Conservation (phyloP, 1,140 invertebrate genomes). For the Yoshiicerus persimilis region DNA sequence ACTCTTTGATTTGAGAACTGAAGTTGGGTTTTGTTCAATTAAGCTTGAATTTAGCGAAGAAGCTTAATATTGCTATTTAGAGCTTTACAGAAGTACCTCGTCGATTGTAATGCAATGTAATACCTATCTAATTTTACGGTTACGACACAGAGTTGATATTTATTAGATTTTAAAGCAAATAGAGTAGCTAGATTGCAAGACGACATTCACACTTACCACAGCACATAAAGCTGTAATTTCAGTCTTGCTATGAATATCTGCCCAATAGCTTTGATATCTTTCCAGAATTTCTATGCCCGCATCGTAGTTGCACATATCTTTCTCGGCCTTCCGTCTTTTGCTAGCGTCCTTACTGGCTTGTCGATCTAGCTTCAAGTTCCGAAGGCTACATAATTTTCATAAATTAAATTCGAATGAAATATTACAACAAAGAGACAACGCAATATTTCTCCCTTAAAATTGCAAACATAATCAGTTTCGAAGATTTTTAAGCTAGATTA, state of each 20-base stretch:
- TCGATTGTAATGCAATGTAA: too few relatives aligned
- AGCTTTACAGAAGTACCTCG: too few relatives aligned
- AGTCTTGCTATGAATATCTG: slow-evolving; percentile 63
- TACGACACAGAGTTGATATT: too few relatives aligned
- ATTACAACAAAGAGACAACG: too few relatives aligned
- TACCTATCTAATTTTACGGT: too few relatives aligned
- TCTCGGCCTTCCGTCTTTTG: slow-evolving; percentile 20
- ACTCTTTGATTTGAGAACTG: not conserved
- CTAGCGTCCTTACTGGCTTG: slow-evolving; percentile 10
- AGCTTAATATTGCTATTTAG: too few relatives aligned
- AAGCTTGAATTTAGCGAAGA: not conserved
- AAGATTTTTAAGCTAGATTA: too few relatives aligned
- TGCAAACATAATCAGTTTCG: too few relatives aligned
- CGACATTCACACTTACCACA: slow-evolving; percentile 55
- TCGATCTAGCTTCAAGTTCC: slow-evolving; percentile 46
- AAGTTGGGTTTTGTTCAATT: not conserved
- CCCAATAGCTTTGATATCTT: slow-evolving; percentile 67
- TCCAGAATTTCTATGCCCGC: slow-evolving; percentile 63
- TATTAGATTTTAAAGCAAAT: too few relatives aligned
- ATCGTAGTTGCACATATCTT: slow-evolving; percentile 58
- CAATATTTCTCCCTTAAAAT: too few relatives aligned
- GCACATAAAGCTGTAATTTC: slow-evolving; percentile 65
- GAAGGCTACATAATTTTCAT: slow-evolving; percentile 29
- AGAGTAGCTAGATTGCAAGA: too few relatives aligned
- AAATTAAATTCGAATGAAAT: not conserved